phyloP scores from a whole-genome alignment of 2,888 invertebrate species.

The Cremastobaeus sp. region DNA sequence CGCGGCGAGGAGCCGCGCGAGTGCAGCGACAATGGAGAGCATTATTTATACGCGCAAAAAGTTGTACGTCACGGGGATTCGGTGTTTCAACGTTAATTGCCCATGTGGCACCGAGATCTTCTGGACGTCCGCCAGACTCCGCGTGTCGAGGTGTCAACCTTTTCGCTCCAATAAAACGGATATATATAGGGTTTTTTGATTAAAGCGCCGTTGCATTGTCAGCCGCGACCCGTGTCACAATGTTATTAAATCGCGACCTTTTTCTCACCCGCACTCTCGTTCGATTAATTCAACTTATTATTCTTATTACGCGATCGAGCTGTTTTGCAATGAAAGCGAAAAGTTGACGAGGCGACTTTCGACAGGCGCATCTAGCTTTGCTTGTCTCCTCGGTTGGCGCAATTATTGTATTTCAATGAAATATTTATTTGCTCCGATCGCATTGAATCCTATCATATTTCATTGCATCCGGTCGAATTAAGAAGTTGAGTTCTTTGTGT shows the following conservation, averaged over 20 bases:
- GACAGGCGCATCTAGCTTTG: too few species aligned
- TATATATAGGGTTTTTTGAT: slow-evolving; percentile 29
- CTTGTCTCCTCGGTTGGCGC: slow-evolving; percentile 36
- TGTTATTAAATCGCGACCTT: slow-evolving; percentile 43
- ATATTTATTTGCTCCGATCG: slow-evolving; percentile 40
- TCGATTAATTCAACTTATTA: too few species aligned
- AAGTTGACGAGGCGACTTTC: too few species aligned
- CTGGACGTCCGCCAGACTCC: slow-evolving; percentile 52
- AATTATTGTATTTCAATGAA: slow-evolving; percentile 56
- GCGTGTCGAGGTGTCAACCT: slow-evolving; percentile 49
- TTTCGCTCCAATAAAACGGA: slow-evolving; percentile 37
- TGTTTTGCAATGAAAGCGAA: too few species aligned
- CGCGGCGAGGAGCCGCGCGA: slow-evolving; percentile 8
- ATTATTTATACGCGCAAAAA: slow-evolving; percentile 51
- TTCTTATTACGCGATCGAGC: too few species aligned
- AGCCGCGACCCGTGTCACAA: slow-evolving; percentile 19
- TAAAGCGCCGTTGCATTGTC: slow-evolving; percentile 28
- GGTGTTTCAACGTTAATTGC: slow-evolving; percentile 49
- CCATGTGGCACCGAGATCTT: slow-evolving; percentile 46
- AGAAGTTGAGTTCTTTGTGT: slow-evolving; percentile 50
- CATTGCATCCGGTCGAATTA: slow-evolving; percentile 34
- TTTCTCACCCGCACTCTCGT: too few species aligned
- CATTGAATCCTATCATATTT: slow-evolving; percentile 55
- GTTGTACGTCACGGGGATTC: slow-evolving; percentile 38
- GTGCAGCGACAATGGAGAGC: slow-evolving; percentile 26